Base-by-base conservation (phyloP, 2,113 vertebrate species). In the Nansenia antarctica region DNA sequence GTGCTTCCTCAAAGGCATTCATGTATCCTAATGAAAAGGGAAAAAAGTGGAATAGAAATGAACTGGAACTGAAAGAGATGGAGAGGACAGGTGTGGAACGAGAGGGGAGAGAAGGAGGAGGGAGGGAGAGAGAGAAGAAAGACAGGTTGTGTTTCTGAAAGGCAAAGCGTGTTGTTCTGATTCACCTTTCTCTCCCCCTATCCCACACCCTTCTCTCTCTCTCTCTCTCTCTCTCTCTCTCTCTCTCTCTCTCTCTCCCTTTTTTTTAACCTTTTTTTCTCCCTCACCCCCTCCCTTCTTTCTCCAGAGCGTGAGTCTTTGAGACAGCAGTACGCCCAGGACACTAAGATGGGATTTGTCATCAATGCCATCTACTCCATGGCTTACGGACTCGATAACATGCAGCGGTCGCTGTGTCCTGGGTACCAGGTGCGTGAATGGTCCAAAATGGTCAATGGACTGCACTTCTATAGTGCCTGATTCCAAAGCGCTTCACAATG, bases 281-380 rank as follows among this genome's bases (percentile, higher is more conserved):
- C 63, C 31, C 52, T 11, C 37, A n/a, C 22, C 7, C 47, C 20
- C 34, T 20, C 30, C 35, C 9, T 26, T 27, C 7, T 31, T 1
- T 1, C 37, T 74, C 35, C 86, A 99, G 98, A 95, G 74, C 91
- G 93, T 62, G 90, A 98, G 80, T 95, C 96, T 4, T 90, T 99
- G 58, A 91, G 87, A 69, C 94, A 95, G 0, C 96, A 99, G 74
- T 97, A 99, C 0, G 94, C 97, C 30, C 98, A 99, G 88, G 98
- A 99, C 91, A 98, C 96, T 63, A 99, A 99, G 90, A 99, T 99
- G 98, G 98, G 98, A 5, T 99, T 98, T 69, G 97, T 99, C 59
- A 98, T 99, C 73, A 99, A 99, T 1, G 98, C 98, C 0, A 99
- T 99, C 78, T 99, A 99, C 79, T 98, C 97, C 0, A 99, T 98